These are phyloP conservation scores for Campoplex nolae DNA, from an alignment of 2,888 invertebrate species.

Conservation along the genomic window DNA sequence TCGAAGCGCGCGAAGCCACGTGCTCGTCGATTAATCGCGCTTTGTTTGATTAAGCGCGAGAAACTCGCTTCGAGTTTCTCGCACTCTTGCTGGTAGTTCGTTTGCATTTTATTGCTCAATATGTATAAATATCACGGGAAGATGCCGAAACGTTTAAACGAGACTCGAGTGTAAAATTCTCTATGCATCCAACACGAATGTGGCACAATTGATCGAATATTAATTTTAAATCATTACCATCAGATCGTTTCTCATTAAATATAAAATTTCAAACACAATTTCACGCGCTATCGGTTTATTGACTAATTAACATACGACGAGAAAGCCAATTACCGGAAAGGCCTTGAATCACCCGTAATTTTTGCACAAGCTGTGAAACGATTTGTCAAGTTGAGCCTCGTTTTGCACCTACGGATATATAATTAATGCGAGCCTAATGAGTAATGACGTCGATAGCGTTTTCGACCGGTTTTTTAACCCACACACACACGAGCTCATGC, in stretches of 20 bases:
- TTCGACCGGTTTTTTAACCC: constrained; percentile 47
- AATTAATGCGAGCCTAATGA: constrained; percentile 77
- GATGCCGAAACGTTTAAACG: background rate
- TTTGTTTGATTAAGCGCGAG: constrained; percentile 38
- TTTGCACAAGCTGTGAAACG: constrained; percentile 65
- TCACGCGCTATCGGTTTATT: constrained; percentile 17
- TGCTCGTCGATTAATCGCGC: constrained; percentile 77
- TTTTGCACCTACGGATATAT: constrained; percentile 66
- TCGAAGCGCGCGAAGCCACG: constrained; percentile 75
- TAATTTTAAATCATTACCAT: constrained; percentile 8
- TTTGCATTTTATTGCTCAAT: constrained; percentile 54
- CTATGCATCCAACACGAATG: background rate
- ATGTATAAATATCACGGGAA: background rate
- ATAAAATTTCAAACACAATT: background rate
- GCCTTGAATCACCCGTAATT: constrained; percentile 17
- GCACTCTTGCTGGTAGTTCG: constrained; percentile 20
- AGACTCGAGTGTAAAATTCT: background rate
- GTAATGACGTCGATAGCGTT: constrained; percentile 73
- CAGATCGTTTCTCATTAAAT: constrained; percentile 3
- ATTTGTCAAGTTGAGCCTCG: constrained; percentile 77
- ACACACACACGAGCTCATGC: background rate
- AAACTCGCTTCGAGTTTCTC: constrained; percentile 25
- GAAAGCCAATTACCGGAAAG: constrained; percentile 37
- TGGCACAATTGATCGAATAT: background rate
- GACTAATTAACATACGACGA: constrained; percentile 49